Evolutionary conservation across 2,797 vertebrate genomes (phyloP), one percentile per base, ranked within the genome.

Genomic region (Enteromius mattozi): DNA sequence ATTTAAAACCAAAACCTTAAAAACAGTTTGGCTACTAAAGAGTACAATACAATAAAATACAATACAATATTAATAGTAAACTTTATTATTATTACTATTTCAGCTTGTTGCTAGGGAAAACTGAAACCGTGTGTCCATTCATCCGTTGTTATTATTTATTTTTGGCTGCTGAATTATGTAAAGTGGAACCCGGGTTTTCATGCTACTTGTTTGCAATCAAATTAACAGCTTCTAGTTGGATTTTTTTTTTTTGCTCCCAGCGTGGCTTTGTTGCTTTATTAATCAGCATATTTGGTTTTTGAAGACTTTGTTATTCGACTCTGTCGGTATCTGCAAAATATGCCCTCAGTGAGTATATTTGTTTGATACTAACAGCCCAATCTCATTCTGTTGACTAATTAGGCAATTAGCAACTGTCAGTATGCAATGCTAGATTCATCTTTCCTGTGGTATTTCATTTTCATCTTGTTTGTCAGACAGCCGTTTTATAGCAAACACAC

Each of bases 391-490:
- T 86, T 49, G 84, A 85, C 85, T 86, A 88, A 87, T 88, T 51
- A 79, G 47, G 75, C 90, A 91, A 89, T 90, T 87, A 86, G 88
- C 66, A 49, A 47, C 66, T 70, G 68, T 47, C 56, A 78, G 66
- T 56, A 49, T 83, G 65, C 70, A 71, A 80, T 3, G 40, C 54
- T 19, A 17, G 37, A 72, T 56, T 78, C 27, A 66, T 84, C 76
- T 66, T 70, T 81, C 33, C n/a, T 49, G 24, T 63, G 37, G 12
- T 37, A 54, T 21, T 78, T 59, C 17, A 37, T 54, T 71, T 81
- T 66, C 77, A 12, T 81, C 40, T 81, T 78, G 56, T 72, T 78
- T 81, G n/a, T 40, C 16, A 63, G 72, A 40, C 54, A 80, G n/a
- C 35, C 2, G 27, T 65, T 27, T 80, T 70, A 56, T 80, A 54